Percentiles rank a stretch among this genome's conserved stretches.
phyloP scores from a whole-genome alignment of 2,113 vertebrate species.

The Pantherophis guttatus region DNA sequence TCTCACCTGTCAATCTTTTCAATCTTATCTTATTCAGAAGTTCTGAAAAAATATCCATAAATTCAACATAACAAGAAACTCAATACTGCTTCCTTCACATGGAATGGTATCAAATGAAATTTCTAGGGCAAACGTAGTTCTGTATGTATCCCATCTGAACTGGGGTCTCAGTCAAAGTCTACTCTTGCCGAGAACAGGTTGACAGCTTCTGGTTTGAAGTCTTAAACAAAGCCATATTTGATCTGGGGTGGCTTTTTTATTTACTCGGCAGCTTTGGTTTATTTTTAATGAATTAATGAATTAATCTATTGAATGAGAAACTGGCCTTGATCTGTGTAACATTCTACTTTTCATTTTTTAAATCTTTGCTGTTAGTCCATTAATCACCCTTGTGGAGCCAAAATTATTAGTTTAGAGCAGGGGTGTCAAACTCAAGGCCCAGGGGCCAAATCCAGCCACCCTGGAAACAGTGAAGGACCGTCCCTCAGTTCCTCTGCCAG shows the following conservation, averaged over 20 bases:
- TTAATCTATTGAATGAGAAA: not conserved
- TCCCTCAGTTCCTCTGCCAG: too few relatives aligned
- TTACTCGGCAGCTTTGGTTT: not conserved
- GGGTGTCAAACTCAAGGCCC: too few relatives aligned
- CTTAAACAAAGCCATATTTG: not conserved
- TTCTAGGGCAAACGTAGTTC: not conserved
- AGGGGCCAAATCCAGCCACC: too few relatives aligned
- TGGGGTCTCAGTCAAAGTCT: not conserved
- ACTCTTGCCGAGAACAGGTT: not conserved
- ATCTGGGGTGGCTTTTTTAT: not conserved
- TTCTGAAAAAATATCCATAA: not conserved
- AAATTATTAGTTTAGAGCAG: not conserved
- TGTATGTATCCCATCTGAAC: not conserved
- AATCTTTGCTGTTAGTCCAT: not conserved
- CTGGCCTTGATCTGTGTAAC: not conserved
- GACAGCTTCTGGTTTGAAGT: not conserved
- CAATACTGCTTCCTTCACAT: not conserved
- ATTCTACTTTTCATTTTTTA: not conserved
- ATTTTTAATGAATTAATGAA: not conserved
- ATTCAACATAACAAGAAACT: not conserved
- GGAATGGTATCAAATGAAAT: not conserved
- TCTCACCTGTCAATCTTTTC: not conserved
- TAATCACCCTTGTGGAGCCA: not conserved
- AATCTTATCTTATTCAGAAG: not conserved
- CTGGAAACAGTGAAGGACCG: too few relatives aligned